Evolutionary conservation across 2,113 vertebrate genomes (phyloP).

Genomic region (Pelusios castaneus): DNA sequence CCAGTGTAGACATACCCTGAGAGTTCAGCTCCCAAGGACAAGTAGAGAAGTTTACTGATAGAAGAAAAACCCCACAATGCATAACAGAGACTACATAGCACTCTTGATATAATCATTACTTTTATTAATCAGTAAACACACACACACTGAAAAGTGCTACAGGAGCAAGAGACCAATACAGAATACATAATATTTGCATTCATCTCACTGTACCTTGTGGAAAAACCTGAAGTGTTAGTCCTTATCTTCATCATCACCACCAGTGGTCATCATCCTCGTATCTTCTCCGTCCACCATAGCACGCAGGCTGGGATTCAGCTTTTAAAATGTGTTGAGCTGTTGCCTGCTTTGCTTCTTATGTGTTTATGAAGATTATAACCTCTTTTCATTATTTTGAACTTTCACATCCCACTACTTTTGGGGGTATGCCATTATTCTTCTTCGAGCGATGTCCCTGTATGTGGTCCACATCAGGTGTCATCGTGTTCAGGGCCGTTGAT

Average conservation of each 20-base stretch:
- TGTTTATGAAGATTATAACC: neutral
- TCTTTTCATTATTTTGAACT: neutral
- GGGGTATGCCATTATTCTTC: neutral
- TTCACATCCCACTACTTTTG: neutral
- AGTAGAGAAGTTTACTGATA: neutral
- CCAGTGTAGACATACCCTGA: too few relatives aligned
- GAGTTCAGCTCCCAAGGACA: neutral
- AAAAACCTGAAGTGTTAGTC: neutral
- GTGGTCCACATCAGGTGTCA: too few relatives aligned
- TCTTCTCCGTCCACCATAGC: neutral
- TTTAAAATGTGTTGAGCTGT: neutral
- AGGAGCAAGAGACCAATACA: neutral
- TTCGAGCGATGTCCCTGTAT: too few relatives aligned
- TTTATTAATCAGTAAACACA: neutral
- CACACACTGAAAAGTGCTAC: neutral
- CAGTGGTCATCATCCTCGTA: neutral
- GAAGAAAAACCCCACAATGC: neutral
- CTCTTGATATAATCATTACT: neutral
- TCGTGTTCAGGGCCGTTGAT: too few relatives aligned
- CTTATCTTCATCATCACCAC: neutral
- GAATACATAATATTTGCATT: neutral
- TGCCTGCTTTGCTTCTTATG: neutral
- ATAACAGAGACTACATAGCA: neutral
- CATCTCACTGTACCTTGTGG: neutral
- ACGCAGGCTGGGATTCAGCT: neutral